Percentiles rank a stretch among this genome's conserved stretches.
Conservation (phyloP, 2,113 vertebrate genomes). For the Cyprinus carpio region DNA sequence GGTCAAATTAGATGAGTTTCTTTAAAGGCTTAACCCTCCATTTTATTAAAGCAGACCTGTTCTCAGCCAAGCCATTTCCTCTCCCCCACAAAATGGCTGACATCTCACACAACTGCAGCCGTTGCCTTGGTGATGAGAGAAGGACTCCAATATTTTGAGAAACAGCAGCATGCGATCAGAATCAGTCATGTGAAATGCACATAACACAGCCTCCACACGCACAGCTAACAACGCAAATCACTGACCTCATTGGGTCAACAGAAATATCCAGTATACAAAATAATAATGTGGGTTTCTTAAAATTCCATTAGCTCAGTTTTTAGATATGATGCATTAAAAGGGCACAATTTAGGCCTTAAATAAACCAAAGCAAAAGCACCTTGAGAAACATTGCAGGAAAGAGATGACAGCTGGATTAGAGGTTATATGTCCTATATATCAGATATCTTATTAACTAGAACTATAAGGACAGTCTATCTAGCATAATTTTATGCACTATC, state of each 20-base stretch:
- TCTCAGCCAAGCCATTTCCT: constrained; percentile 9
- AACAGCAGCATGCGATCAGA: constrained; percentile 16
- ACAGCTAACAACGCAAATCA: background rate
- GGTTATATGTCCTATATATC: background rate
- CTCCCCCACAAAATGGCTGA: constrained; percentile 57
- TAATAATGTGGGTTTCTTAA: background rate
- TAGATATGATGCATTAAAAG: background rate
- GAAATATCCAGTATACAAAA: background rate
- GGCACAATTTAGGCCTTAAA: background rate
- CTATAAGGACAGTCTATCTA: background rate
- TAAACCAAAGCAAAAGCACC: background rate
- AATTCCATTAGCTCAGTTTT: background rate
- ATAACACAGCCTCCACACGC: background rate
- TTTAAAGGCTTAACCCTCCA: constrained; percentile 49
- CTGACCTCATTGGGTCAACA: background rate
- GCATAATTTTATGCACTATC: background rate
- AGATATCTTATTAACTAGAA: background rate
- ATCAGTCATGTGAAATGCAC: constrained; percentile 8
- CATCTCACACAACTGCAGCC: constrained; percentile 49
- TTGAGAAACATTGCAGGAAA: background rate
- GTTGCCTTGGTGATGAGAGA: constrained; percentile 59
- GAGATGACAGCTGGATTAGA: background rate
- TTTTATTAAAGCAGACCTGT: constrained; percentile 49
- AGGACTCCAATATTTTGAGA: constrained; percentile 43
- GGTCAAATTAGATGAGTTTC: constrained; percentile 26